Evolutionary conservation across 2,113 vertebrate species (phyloP).

Genomic region (Oxyura jamaicensis): DNA sequence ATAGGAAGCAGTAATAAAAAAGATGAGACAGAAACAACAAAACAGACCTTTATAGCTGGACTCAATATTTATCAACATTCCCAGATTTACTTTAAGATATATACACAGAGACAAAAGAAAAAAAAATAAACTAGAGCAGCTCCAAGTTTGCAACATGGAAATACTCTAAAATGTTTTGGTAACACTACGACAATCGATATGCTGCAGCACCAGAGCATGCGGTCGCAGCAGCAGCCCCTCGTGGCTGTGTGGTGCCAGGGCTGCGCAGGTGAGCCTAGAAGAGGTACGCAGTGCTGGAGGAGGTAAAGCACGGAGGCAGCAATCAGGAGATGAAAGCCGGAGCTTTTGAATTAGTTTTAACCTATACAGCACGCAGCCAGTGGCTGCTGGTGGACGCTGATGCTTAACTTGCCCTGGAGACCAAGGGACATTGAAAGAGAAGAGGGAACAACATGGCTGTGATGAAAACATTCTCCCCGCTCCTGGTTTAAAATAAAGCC

Average conservation of each 20-base stretch:
- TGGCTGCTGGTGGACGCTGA: not conserved
- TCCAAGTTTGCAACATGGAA: not conserved
- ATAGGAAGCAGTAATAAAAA: not conserved
- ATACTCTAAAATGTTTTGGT: not conserved
- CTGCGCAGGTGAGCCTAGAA: not conserved
- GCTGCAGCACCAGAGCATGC: not conserved
- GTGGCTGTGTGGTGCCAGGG: not conserved
- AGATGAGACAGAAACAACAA: constrained; percentile 3
- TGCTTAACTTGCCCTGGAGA: not conserved
- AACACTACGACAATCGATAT: not conserved
- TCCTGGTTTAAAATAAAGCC: not conserved
- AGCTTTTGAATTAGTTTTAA: not conserved
- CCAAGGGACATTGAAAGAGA: not conserved
- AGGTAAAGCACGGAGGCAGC: not conserved
- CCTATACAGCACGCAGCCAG: constrained; percentile 11
- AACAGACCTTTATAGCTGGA: not conserved
- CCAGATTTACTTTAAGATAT: not conserved
- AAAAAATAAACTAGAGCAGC: constrained; percentile 11
- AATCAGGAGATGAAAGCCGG: not conserved
- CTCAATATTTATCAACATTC: not conserved
- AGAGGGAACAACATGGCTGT: not conserved
- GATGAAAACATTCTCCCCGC: not conserved
- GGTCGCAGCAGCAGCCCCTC: not conserved
- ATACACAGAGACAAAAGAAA: not conserved
- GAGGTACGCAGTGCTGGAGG: not conserved